Conservation (phyloP, 2,113 vertebrate genomes). For the Urocitellus parryii region DNA sequence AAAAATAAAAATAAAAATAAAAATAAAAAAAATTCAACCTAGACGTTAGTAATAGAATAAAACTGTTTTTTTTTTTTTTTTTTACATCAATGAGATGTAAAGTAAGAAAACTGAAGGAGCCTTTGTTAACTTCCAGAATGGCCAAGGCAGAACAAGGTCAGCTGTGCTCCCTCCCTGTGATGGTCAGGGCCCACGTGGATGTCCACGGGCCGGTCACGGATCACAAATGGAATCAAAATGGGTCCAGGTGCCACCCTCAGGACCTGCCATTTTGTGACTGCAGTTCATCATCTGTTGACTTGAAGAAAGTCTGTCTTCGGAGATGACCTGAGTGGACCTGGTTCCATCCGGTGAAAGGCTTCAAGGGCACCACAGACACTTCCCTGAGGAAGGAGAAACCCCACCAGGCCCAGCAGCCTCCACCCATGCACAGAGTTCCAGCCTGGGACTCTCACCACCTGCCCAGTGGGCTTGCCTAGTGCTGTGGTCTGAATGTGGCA, state of each 20-base stretch:
- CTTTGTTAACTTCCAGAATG: neutral
- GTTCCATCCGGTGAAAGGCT: neutral
- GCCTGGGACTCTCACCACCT: neutral
- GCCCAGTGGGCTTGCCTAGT: neutral
- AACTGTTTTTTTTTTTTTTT: neutral
- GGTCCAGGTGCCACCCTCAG: neutral
- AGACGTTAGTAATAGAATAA: neutral
- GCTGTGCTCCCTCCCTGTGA: neutral
- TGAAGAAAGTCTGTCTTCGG: neutral
- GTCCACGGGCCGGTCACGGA: too few relatives aligned
- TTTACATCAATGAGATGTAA: neutral
- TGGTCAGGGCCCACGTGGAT: neutral
- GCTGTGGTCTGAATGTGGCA: neutral
- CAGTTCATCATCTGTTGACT: too few relatives aligned
- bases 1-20: neutral
- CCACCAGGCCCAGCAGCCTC: neutral
- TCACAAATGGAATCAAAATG: neutral
- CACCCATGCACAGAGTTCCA: neutral
- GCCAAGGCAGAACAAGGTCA: neutral
- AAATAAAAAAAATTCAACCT: neutral
- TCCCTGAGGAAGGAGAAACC: neutral
- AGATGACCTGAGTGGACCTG: neutral
- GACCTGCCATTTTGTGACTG: too few relatives aligned
- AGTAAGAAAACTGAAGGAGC: neutral
- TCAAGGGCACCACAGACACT: neutral